phyloP scores from a whole-genome alignment of 2,888 invertebrate genomes.

The Baccha elongata region DNA sequence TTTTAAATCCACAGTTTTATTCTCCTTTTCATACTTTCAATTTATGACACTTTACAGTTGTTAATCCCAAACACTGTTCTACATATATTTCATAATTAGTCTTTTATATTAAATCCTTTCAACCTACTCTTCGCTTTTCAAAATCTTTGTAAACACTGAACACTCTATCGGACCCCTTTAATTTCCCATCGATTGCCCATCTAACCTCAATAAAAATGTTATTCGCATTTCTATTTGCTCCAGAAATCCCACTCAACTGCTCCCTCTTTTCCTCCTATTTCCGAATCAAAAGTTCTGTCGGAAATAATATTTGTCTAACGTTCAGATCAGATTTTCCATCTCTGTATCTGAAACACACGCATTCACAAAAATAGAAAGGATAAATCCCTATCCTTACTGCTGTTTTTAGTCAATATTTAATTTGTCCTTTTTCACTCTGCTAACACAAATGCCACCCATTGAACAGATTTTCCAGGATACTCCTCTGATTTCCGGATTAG shows the following conservation, averaged over 20 bases:
- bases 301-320: slow-evolving; percentile 58
- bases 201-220: slow-evolving; percentile 53
- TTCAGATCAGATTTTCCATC: slow-evolving; percentile 46
- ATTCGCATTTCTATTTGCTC: slow-evolving; percentile 40
- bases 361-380: not conserved
- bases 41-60: no score
- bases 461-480: slow-evolving; percentile 31
- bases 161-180: no score
- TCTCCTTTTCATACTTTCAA: no score
- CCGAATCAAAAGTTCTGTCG: slow-evolving; percentile 33
- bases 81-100: no score
- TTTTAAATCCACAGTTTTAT: no score
- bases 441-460: not conserved
- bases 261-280: not conserved
- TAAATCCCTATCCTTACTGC: slow-evolving; percentile 31
- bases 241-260: not conserved
- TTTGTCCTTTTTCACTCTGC: slow-evolving; percentile 36
- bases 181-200: slow-evolving; percentile 46
- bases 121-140: no score
- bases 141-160: no score
- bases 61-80: no score
- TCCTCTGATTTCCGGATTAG: slow-evolving; percentile 56
- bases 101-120: no score
- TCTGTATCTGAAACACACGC: not conserved
- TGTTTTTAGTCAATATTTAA: slow-evolving; percentile 71